These are phyloP conservation scores for Tupaia chinensis DNA, from an alignment of 2,113 vertebrate genomes.

Conservation along the genomic window DNA sequence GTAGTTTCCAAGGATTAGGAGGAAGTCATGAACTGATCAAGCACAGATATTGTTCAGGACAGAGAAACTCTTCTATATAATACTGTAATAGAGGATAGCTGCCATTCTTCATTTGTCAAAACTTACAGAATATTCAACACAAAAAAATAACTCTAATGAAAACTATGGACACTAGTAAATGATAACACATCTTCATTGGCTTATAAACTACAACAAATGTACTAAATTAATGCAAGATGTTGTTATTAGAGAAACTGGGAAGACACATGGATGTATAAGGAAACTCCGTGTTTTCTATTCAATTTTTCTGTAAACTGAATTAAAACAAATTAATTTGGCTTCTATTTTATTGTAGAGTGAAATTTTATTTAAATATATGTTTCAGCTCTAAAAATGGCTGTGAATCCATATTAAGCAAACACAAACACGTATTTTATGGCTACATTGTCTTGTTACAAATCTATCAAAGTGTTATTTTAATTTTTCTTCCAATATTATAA, in stretches of 20 bases:
- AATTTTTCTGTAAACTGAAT: not conserved
- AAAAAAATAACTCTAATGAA: not conserved
- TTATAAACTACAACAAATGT: not conserved
- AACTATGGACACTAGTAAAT: not conserved
- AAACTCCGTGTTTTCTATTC: not conserved
- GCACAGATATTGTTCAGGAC: not conserved
- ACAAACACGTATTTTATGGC: not conserved
- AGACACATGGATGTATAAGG: too few relatives aligned
- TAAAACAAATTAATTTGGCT: not conserved
- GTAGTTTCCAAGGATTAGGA: rapidly evolving
- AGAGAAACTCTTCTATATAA: not conserved
- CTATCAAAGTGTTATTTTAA: conserved; percentile 27
- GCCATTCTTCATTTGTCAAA: not conserved
- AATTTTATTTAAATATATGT: not conserved
- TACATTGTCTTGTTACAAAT: conserved; percentile 5
- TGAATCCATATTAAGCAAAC: not conserved
- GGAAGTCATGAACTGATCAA: not conserved
- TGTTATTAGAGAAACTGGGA: not conserved
- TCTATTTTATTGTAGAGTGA: not conserved
- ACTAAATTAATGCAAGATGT: not conserved
- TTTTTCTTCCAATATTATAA: conserved; percentile 48
- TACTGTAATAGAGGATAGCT: not conserved
- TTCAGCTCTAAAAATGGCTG: not conserved
- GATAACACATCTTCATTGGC: not conserved
- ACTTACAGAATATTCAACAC: not conserved